A percentile compares a stretch with the other conserved stretches of the same genome.
phyloP scores from a whole-genome alignment of 2,797 vertebrate genomes.

The Epinephelus awoara region DNA sequence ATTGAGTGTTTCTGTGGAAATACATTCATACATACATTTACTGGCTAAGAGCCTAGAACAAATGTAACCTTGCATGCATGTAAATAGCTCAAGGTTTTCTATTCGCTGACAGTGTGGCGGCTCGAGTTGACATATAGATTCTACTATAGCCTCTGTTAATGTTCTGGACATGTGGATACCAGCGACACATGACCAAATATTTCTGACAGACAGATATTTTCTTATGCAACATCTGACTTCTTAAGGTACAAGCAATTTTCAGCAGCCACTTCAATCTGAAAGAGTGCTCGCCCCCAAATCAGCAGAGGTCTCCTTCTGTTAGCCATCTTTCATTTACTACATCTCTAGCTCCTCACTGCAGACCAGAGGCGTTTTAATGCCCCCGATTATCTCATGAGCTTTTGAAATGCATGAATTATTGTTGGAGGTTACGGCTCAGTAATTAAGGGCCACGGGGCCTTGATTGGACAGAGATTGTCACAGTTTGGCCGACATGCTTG shows the following conservation, averaged over 20 bases:
- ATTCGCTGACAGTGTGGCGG: background rate
- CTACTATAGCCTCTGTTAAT: background rate
- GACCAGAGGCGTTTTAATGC: conserved; percentile 78
- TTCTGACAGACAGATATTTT: conserved; percentile 43
- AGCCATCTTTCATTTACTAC: conserved; percentile 70
- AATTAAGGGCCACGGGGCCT: conserved; percentile 81
- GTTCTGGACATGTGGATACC: conserved; percentile 8
- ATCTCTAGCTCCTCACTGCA: conserved; percentile 62
- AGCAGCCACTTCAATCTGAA: conserved; percentile 64
- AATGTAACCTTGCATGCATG: background rate
- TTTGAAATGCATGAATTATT: conserved; percentile 84
- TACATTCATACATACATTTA: background rate
- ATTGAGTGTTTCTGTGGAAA: background rate
- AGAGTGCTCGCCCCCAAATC: conserved; percentile 55
- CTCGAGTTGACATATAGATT: background rate
- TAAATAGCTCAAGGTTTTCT: background rate
- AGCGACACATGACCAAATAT: conserved; percentile 16
- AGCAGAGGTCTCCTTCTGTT: conserved; percentile 67
- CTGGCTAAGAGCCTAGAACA: background rate
- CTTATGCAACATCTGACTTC: conserved; percentile 65
- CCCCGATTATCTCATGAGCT: conserved; percentile 78
- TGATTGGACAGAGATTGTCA: conserved; percentile 76
- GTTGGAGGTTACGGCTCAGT: conserved; percentile 80
- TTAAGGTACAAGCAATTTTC: conserved; percentile 64
- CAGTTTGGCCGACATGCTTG: conserved; percentile 62